A percentile compares a stretch with the other conserved stretches of the same genome.
phyloP scores from a whole-genome alignment of 2,888 invertebrate species.

The Sinelater perroti region DNA sequence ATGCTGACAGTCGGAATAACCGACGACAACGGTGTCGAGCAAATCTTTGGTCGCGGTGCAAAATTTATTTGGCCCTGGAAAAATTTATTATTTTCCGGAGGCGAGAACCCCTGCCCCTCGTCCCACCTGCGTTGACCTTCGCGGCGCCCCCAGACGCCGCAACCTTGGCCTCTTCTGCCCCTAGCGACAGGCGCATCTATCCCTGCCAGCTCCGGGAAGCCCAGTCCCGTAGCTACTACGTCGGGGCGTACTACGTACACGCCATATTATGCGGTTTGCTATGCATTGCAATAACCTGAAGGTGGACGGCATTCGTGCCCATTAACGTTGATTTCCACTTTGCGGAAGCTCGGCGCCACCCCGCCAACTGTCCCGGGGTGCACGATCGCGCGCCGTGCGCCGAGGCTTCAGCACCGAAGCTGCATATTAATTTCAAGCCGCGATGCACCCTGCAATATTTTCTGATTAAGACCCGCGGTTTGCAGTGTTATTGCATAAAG shows the following conservation, averaged over 20 bases:
- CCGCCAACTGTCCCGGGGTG: no score
- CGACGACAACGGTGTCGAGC: background rate
- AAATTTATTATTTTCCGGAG: conserved; percentile 21
- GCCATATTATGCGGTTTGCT: conserved; percentile 10
- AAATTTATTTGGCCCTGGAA: conserved; percentile 11
- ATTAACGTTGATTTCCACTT: no score
- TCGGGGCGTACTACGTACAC: conserved; percentile 19
- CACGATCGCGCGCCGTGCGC: no score
- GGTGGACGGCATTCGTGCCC: conserved; percentile 17
- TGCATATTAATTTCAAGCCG: no score
- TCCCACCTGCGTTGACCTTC: conserved; percentile 23
- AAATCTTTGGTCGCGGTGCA: background rate
- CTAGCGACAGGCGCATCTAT: conserved; percentile 29
- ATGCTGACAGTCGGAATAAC: background rate
- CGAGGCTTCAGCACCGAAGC: no score
- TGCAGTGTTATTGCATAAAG: no score
- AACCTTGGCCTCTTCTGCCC: conserved; percentile 27
- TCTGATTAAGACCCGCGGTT: no score
- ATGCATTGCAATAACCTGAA: conserved; percentile 9
- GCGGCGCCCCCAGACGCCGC: conserved; percentile 23
- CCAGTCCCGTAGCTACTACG: conserved; percentile 21
- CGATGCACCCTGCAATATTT: no score
- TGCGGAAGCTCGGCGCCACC: no score
- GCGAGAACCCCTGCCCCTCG: background rate
- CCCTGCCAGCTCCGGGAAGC: conserved; percentile 21